Evolutionary conservation across 2,888 invertebrate species (phyloP), one percentile per base, ranked within the genome.

Genomic region (Rotaria macrura): DNA sequence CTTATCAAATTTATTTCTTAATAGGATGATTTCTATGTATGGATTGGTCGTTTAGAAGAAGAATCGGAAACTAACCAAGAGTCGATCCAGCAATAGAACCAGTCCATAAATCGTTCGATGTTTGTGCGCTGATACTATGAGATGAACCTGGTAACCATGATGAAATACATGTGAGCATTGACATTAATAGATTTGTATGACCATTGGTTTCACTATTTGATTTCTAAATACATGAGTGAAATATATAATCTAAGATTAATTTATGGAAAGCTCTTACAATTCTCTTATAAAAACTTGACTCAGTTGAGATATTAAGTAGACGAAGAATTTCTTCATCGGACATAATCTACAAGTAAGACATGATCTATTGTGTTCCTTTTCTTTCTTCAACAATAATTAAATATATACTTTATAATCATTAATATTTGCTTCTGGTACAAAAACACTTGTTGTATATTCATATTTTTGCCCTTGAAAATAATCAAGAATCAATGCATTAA

Each of bases 391-490:
- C 38, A 17, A 20, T 65, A 6, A 29, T 29, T 1, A 34, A 34
- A 7, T 34, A 29, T 65, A 43, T 79, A 79, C 79, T 79, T n/a
- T 43, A 79, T 79, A 79, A n/a, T 79, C 79, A 43, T 79, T 79
- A n/a, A 79, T 43, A 43, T 79, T 40, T 43, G 79, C 79, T 40
- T 79, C 79, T n/a, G 79, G 79, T 79, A 79, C 43, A 43, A 79
- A 79, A 43, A 79, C 79, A 79, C 79, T 79, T 79, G 43, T n/a
- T 79, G 79, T 79, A 79, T 79, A 79, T 43, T 79, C 79, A n/a
- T 79, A 79, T 43, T 43, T 43, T 40, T 43, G 43, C n/a, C 23
- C n/a, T 79, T 79, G 40, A 7, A 79, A 79, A 79, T 79, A 43
- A 43, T 79, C 79, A 6, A 79, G 1, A 43, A 79, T 79, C 14